A percentile compares a stretch with the other conserved stretches of the same genome.
Evolutionary conservation across 2,888 invertebrate genomes (phyloP).

Genomic region (Drosophila robusta): DNA sequence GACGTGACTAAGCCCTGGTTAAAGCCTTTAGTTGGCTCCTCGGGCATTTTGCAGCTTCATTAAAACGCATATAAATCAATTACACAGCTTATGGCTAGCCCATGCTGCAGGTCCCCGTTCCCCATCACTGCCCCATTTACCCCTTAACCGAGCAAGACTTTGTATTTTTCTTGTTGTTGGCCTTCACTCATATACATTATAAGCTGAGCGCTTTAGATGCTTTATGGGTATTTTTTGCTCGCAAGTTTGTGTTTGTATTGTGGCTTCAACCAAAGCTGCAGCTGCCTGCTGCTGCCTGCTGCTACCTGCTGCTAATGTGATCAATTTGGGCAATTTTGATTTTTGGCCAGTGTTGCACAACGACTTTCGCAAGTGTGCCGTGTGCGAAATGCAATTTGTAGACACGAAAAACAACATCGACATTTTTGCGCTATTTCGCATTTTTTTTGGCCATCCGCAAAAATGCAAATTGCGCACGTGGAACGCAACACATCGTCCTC

Average conservation of each 20-base stretch:
- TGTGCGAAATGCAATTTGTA: not conserved
- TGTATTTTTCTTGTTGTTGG: not conserved
- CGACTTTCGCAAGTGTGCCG: not conserved
- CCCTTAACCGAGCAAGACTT: not conserved
- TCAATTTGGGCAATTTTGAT: conserved; percentile 53
- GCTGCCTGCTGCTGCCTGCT: conserved; percentile 13
- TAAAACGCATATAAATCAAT: conserved; percentile 71
- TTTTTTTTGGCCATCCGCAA: conserved; percentile 8
- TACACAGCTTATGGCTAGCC: conserved; percentile 46
- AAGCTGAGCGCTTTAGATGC: conserved; percentile 31
- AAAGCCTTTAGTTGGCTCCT: not conserved
- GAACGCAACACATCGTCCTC: not conserved
- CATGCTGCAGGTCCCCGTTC: too few relatives aligned
- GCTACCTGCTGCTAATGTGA: conserved; percentile 39
- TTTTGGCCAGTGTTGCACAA: conserved; percentile 16
- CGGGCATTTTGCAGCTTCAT: conserved; percentile 46
- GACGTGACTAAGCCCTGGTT: not conserved
- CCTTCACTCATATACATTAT: conserved; percentile 1
- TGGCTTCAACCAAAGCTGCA: conserved; percentile 7
- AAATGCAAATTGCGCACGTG: conserved; percentile 27
- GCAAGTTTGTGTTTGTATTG: too few relatives aligned
- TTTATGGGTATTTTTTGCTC: conserved; percentile 15
- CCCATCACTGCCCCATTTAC: not conserved
- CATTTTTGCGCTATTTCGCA: not conserved
- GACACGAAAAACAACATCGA: too few relatives aligned